Conservation (phyloP, 2,797 vertebrate genomes). For the Chelon labrosus region DNA sequence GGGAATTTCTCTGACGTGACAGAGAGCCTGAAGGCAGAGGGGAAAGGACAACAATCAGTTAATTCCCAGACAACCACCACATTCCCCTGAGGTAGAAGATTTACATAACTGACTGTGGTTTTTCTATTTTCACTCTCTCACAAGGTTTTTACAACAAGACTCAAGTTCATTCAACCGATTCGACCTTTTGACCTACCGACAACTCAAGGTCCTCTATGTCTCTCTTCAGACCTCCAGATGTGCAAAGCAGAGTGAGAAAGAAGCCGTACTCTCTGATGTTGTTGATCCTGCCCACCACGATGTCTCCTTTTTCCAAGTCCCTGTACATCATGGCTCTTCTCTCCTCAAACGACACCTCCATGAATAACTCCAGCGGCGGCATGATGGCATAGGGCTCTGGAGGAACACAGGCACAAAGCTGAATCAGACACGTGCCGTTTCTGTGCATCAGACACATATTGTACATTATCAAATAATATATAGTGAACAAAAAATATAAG, state of each 20-base stretch:
- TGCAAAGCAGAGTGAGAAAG: slow-evolving; percentile 94
- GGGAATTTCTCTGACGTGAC: slow-evolving; percentile 95
- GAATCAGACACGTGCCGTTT: not conserved
- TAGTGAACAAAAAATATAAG: too few relatives aligned
- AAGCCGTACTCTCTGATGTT: slow-evolving; percentile 97
- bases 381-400: slow-evolving; percentile 92
- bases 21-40: slow-evolving; percentile 87
- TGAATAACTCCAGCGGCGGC: slow-evolving; percentile 94
- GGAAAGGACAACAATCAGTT: not conserved
- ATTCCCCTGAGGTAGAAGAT: too few relatives aligned
- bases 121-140: too few relatives aligned
- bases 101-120: too few relatives aligned
- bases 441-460: not conserved
- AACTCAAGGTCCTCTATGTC: slow-evolving; percentile 94
- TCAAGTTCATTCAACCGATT: not conserved
- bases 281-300: slow-evolving; percentile 93
- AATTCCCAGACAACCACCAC: not conserved
- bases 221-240: slow-evolving; percentile 89
- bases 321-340: slow-evolving; percentile 91
- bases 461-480: too few relatives aligned
- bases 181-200: slow-evolving; percentile 85
- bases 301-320: slow-evolving; percentile 93
- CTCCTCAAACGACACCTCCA: slow-evolving; percentile 91
- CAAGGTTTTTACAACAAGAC: too few relatives aligned
- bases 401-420: not conserved